phyloP scores from a whole-genome alignment of 2,888 invertebrate species.

The Platycheirus rosarum region DNA sequence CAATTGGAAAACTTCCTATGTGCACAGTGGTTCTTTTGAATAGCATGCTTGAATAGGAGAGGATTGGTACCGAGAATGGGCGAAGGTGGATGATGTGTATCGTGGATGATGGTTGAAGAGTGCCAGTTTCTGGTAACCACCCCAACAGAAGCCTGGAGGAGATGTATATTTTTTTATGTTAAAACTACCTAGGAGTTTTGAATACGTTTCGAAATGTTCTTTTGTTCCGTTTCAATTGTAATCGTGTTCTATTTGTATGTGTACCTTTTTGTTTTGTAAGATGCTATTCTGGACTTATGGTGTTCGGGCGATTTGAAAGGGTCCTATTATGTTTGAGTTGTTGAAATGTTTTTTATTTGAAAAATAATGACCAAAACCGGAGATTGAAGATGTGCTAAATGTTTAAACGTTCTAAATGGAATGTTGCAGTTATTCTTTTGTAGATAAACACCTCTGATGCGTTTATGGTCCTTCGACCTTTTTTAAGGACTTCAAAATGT shows the following conservation, averaged over 20 bases:
- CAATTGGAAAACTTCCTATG: slow-evolving; percentile 66
- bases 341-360: too few species aligned
- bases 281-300: too few species aligned
- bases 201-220: slow-evolving; percentile 47
- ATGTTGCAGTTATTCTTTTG: too few species aligned
- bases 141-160: not conserved
- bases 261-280: not conserved
- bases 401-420: too few species aligned
- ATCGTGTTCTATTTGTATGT: not conserved
- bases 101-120: not conserved
- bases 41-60: slow-evolving; percentile 26
- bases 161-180: not conserved
- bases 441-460: too few species aligned
- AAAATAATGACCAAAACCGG: too few species aligned
- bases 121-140: not conserved
- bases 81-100: slow-evolving; percentile 20
- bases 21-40: slow-evolving; percentile 63
- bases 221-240: slow-evolving; percentile 23
- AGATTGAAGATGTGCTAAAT: too few species aligned
- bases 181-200: not conserved
- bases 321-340: too few species aligned
- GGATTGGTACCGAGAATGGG: not conserved
- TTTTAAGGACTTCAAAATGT: too few species aligned
- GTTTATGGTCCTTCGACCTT: too few species aligned
- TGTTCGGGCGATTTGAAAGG: too few species aligned